Conservation (phyloP, 2,888 invertebrate species). For the Netelia virgata region DNA sequence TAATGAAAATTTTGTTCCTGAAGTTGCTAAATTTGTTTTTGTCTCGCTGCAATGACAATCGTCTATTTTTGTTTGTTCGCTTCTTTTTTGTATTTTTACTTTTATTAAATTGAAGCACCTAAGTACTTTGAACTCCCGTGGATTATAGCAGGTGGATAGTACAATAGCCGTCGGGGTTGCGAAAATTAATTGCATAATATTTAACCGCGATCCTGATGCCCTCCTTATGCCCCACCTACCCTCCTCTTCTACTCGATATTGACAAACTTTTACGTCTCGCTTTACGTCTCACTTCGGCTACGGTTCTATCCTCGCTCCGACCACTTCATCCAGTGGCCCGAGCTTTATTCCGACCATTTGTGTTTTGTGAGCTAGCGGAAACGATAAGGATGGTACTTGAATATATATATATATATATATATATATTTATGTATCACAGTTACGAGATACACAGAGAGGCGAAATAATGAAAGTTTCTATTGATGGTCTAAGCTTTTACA, state of each 20-base stretch:
- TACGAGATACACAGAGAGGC: conserved; percentile 5
- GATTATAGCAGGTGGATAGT: not conserved
- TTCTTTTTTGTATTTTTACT: too few relatives aligned
- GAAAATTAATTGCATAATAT: conserved; percentile 20
- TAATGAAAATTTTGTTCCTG: too few relatives aligned
- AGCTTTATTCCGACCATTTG: conserved; percentile 37
- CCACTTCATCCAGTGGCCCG: not conserved
- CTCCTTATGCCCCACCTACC: too few relatives aligned
- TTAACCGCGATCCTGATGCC: not conserved
- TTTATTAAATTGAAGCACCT: too few relatives aligned
- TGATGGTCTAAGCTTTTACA: conserved; percentile 9
- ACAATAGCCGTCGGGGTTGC: not conserved
- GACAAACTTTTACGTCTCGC: conserved; percentile 4
- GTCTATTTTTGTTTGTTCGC: too few relatives aligned
- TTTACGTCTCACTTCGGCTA: not conserved
- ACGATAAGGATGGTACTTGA: conserved; percentile 36
- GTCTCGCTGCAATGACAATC: too few relatives aligned
- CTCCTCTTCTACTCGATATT: not conserved
- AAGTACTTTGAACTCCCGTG: not conserved
- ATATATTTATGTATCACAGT: not conserved
- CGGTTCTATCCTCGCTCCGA: not conserved
- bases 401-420: conserved; percentile 5
- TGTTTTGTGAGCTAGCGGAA: conserved; percentile 22
- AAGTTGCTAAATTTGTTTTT: too few relatives aligned
- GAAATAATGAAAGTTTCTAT: conserved; percentile 43